Evolutionary conservation across 2,888 invertebrate genomes (phyloP).

Genomic region (Limenitis arthemis): DNA sequence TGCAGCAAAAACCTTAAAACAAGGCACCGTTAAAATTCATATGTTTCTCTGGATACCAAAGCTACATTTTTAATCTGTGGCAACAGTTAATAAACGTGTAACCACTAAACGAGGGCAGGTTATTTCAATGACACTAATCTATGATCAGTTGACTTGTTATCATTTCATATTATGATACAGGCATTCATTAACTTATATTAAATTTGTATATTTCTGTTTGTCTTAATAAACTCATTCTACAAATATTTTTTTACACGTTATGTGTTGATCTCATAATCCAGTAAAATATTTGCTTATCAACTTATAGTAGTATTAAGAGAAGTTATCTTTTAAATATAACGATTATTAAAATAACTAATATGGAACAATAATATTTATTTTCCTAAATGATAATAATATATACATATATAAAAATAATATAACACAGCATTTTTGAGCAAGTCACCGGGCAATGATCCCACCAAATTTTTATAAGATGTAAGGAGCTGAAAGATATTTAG

Average conservation of each 20-base stretch:
- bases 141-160: conserved; percentile 48
- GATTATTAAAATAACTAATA: not conserved
- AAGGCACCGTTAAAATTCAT: too few species aligned
- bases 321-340: too few species aligned
- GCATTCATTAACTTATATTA: conserved; percentile 7
- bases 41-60: not conserved
- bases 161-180: conserved; percentile 36
- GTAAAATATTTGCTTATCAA: too few species aligned
- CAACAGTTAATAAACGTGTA: conserved; percentile 18
- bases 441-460: conserved; percentile 62
- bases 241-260: not conserved
- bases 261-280: too few species aligned
- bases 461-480: conserved; percentile 60
- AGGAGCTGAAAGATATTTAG: conserved; percentile 48
- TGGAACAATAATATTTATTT: conserved; percentile 8
- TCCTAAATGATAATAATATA: conserved; percentile 12
- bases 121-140: conserved; percentile 58
- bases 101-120: conserved; percentile 47
- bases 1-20: too few species aligned
- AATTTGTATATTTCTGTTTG: not conserved
- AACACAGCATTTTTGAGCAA: conserved; percentile 51
- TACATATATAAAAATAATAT: conserved; percentile 27
- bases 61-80: conserved; percentile 20
- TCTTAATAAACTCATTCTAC: not conserved
- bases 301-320: too few species aligned